Evolutionary conservation across 2,797 vertebrate species (phyloP), one percentile per base, ranked within the genome.

Genomic region (Gambusia yucatana): DNA sequence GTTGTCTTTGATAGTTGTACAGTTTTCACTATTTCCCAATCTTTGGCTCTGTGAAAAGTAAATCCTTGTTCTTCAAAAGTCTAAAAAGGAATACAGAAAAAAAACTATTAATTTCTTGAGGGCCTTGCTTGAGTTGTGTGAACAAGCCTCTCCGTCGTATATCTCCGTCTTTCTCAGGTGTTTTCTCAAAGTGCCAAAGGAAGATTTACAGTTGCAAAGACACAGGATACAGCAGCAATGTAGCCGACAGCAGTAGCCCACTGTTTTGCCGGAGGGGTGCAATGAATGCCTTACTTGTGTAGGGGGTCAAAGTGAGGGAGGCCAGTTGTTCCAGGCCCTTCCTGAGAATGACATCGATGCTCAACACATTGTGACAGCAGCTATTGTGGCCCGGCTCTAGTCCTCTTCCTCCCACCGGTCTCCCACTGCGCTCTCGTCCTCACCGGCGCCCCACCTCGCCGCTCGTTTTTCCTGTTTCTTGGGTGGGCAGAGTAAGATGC

Each of bases 351-450:
- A 91, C 93, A 93, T 65, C 79, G 82, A 90, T 84, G 76, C 86
- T 81, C 89, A 84, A 92, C 82, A 82, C 90, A 80, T 84, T 93
- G 93, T 95, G 93, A 94, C 94, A 92, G 93, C 80, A 79, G 88
- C 88, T 86, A 94, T 96, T 95, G 93, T 96, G 87, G 85, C 87
- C 85, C 72, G 82, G 84, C 84, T 91, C 84, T 92, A 88, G 86
- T 85, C 87, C 86, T 92, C 92, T 90, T 93, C 91, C 93, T 93
- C 88, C 84, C 84, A 93, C 84, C 73, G 75, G 90, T 83, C 86
- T 87, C 90, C 87, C 6, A 65, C 88, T 76, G 89, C 77, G 89
- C 81, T 89, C 76, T 83, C 90, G 84, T 86, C 77, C 76, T 48
- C 75, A 63, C 70, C 43, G 52, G 59, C 28, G 55, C 77, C 75